These are phyloP conservation scores for Drosophila recens DNA, from an alignment of 2,888 invertebrate species.

Conservation along the genomic window DNA sequence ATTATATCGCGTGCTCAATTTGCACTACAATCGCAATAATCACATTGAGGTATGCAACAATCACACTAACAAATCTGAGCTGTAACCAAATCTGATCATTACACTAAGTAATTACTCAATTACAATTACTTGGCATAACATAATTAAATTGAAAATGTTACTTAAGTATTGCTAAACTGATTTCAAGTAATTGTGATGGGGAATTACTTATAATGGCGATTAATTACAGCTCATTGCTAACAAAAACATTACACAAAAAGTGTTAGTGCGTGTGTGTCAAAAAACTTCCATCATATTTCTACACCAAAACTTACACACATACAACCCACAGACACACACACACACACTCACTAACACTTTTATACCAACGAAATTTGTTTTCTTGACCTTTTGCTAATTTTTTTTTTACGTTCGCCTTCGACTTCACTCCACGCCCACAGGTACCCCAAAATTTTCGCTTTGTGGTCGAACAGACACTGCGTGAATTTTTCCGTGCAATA, in stretches of 20 bases:
- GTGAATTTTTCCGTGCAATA: conserved; percentile 99
- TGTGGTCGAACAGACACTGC: conserved; percentile 98
- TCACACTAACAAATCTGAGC: conserved; percentile 36
- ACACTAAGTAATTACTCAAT: background rate
- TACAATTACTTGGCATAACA: background rate
- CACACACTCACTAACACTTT: conserved; percentile 43
- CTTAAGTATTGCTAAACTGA: background rate
- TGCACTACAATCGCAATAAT: conserved; percentile 98
- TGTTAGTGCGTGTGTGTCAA: conserved; percentile 35
- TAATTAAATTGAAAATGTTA: conserved; percentile 2
- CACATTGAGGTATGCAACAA: conserved; percentile 85
- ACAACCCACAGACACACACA: conserved; percentile 10
- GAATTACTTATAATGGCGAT: conserved; percentile 19
- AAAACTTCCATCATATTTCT: conserved; percentile 12
- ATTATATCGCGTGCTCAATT: conserved; percentile 98
- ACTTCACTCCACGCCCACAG: conserved; percentile 86
- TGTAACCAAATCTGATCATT: conserved; percentile 39
- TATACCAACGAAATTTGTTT: conserved; percentile 36
- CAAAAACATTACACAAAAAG: conserved; percentile 37
- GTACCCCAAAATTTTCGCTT: conserved; percentile 98
- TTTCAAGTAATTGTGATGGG: conserved; percentile 11
- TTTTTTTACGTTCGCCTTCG: conserved; percentile 29
- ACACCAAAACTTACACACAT: conserved; percentile 22
- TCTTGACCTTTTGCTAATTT: conserved; percentile 50
- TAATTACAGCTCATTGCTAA: conserved; percentile 45